Base-by-base conservation (phyloP, 2,888 invertebrate genomes). In the Drosophila austrosaltans region DNA sequence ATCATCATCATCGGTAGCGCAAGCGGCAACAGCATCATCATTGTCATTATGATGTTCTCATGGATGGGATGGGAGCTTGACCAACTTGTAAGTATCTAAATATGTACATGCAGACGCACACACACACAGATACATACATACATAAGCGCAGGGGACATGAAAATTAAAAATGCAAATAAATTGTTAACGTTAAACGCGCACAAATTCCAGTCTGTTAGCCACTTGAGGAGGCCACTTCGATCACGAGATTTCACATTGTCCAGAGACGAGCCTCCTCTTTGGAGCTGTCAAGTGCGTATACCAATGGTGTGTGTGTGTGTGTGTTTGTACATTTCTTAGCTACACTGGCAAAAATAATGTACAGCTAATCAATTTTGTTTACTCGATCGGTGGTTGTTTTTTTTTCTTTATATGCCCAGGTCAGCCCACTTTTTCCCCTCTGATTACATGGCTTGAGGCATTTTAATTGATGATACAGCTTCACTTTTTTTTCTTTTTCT, bases 111-210 rank as follows among this genome's bases (percentile, higher is more conserved):
- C n/a, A 22, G 40, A 54, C 44, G 42, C 28, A 54, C 64, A 42
- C 32, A 48, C 40, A 54, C 30, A 44, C 16, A 66, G 32, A 42
- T 8, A 53, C 48, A 48, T n/a, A 65, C 44, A 64, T n/a, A 60
- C 61, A 36, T 53, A 40, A 60, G 36, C 7, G 58, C 48, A 53
- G 53, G 65, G 72, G 68, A 88, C 87, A 89, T 85, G 82, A 85
- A 89, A 89, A 85, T 85, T 85, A 89, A 85, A 89, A 85, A 85
- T 85, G 84, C 84, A 89, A 85, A 85, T 85, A 89, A 89, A 85
- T 87, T 87, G 85, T 89, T 82, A 87, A 85, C 77, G 87, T 77
- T 81, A 73, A 83, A 77, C 78, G 80, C 75, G 76, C 87, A 81
- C 48, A 72, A 82, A 85, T 89, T 87, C 89, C 84, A 82, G 54